A percentile compares a stretch with the other conserved stretches of the same genome.
These are phyloP conservation scores for Enteromius afrohamiltoni DNA, from an alignment of 2,797 vertebrate species.

Conservation along the genomic window DNA sequence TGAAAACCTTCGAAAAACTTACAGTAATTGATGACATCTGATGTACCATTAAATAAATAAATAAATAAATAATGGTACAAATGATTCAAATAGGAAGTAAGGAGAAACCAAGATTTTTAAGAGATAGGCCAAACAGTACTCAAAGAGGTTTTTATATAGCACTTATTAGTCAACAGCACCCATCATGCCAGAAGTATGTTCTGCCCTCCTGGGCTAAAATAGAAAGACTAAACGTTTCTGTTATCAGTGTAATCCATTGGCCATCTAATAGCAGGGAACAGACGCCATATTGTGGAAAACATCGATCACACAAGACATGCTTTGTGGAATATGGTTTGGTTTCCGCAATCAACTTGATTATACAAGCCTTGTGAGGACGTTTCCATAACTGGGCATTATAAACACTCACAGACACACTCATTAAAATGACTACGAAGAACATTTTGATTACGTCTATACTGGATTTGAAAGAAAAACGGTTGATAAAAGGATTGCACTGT, in stretches of 20 bases:
- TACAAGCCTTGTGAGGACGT: background rate
- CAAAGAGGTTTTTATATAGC: background rate
- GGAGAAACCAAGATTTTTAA: background rate
- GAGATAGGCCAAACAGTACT: background rate
- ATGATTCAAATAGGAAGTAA: background rate
- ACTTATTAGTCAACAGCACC: constrained; percentile 15
- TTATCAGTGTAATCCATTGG: constrained; percentile 6
- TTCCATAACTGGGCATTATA: background rate
- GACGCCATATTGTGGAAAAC: constrained; percentile 2
- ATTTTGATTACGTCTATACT: background rate
- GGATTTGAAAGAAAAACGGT: background rate
- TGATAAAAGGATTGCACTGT: background rate
- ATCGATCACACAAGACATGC: background rate
- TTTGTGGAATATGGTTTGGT: background rate
- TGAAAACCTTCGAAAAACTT: background rate
- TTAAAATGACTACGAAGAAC: background rate
- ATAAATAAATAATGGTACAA: background rate
- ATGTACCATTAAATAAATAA: too few relatives aligned
- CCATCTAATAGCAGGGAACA: background rate
- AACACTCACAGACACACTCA: background rate
- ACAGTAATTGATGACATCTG: background rate
- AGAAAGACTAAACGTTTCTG: background rate
- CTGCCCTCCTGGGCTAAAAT: constrained; percentile 4
- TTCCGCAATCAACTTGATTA: background rate
- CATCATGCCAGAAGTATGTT: background rate